A percentile compares a stretch with the other conserved stretches of the same genome.
Conservation (phyloP, 2,113 vertebrate species). For the Apus apus region DNA sequence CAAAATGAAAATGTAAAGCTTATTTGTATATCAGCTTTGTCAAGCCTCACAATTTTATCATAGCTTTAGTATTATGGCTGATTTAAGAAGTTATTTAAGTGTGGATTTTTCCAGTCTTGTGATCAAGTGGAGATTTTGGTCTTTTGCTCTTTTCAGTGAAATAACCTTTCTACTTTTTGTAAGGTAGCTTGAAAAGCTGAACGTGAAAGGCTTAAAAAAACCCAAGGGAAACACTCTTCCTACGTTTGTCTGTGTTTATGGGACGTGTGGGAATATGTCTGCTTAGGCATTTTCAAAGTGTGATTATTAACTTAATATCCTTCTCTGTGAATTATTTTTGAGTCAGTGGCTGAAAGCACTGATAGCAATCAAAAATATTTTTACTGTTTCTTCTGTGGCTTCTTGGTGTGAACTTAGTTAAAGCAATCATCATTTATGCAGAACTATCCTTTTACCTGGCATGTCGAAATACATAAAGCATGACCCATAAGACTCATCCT, state of each 20-base stretch:
- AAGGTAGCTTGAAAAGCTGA: background rate
- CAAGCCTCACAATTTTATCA: background rate
- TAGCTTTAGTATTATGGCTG: background rate
- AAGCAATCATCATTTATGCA: background rate
- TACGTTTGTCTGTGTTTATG: background rate
- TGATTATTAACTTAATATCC: background rate
- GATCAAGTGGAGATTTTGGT: background rate
- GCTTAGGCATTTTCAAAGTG: background rate
- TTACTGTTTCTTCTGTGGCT: background rate
- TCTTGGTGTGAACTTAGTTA: background rate
- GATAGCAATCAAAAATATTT: background rate
- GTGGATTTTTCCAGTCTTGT: background rate
- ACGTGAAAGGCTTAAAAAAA: background rate
- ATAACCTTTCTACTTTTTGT: background rate
- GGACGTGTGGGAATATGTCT: background rate
- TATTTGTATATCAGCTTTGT: background rate
- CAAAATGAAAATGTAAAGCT: background rate
- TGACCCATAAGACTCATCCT: conserved; percentile 4
- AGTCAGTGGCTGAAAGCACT: background rate
- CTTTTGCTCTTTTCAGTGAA: background rate
- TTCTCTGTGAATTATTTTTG: background rate
- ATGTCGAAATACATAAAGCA: conserved; percentile 16
- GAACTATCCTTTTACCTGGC: background rate
- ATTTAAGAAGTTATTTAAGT: background rate
- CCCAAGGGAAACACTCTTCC: background rate